These are phyloP conservation scores for Mustelus asterias DNA, from an alignment of 2,113 vertebrate species.

Conservation along the genomic window DNA sequence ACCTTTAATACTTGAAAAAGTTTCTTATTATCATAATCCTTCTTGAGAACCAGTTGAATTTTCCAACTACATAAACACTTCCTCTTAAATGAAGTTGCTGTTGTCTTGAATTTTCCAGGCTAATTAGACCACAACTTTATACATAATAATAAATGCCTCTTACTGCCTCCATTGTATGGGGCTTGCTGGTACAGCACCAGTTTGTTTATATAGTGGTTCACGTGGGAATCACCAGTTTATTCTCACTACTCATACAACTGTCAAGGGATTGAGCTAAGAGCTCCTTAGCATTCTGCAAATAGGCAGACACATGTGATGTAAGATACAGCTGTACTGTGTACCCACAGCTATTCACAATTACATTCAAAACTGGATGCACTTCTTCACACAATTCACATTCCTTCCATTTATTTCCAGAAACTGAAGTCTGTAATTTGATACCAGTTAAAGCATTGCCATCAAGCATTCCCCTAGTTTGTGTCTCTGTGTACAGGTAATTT, in stretches of 20 bases:
- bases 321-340: background rate
- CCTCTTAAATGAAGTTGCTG: background rate
- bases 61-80: background rate
- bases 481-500: background rate
- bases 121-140: background rate
- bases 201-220: slow-evolving; percentile 9
- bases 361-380: background rate
- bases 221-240: background rate
- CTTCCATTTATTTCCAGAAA: background rate
- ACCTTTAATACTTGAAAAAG: background rate
- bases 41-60: background rate
- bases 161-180: background rate
- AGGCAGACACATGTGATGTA: background rate
- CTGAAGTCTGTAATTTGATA: background rate
- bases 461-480: background rate
- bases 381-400: background rate
- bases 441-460: background rate
- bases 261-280: background rate
- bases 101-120: background rate
- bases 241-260: background rate
- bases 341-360: background rate
- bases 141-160: background rate
- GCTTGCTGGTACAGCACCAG: background rate
- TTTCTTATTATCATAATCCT: background rate
- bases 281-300: background rate